These are phyloP conservation scores for Caenorhabditis macrosperma DNA, from an alignment of 2,888 invertebrate genomes.

Conservation along the genomic window DNA sequence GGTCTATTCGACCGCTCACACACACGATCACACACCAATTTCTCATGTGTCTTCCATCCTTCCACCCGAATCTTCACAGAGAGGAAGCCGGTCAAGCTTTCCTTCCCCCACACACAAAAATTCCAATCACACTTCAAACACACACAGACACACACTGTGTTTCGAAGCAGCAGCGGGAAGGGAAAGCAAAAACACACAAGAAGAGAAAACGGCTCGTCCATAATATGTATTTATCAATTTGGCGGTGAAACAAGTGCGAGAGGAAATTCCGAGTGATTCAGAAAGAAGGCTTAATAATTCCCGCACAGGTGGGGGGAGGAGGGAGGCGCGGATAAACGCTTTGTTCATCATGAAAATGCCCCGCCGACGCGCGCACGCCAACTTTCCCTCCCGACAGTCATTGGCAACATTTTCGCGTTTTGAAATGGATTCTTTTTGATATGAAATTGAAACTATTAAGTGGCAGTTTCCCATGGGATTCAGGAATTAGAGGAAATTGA, in stretches of 20 bases:
- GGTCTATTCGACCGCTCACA: background rate
- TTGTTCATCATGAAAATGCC: conserved; percentile 45
- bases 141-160: conserved; percentile 8
- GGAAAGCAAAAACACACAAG: background rate
- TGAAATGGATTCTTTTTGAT: background rate
- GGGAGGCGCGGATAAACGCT: conserved; percentile 47
- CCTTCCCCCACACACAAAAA: no score
- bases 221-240: conserved; percentile 48
- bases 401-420: conserved; percentile 27
- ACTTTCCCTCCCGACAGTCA: background rate
- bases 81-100: no score
- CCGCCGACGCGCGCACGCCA: background rate
- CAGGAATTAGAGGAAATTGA: background rate
- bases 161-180: background rate
- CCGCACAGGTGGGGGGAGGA: no score
- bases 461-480: background rate
- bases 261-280: background rate
- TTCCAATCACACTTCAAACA: conserved; percentile 40
- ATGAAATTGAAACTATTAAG: conserved; percentile 10
- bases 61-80: background rate
- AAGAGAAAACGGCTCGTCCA: conserved; percentile 39
- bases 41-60: conserved; percentile 23
- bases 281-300: conserved; percentile 45
- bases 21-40: conserved; percentile 40
- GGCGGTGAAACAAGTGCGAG: conserved; percentile 13